Conservation (phyloP, 1,140 invertebrate genomes). For the Papilio machaon region DNA sequence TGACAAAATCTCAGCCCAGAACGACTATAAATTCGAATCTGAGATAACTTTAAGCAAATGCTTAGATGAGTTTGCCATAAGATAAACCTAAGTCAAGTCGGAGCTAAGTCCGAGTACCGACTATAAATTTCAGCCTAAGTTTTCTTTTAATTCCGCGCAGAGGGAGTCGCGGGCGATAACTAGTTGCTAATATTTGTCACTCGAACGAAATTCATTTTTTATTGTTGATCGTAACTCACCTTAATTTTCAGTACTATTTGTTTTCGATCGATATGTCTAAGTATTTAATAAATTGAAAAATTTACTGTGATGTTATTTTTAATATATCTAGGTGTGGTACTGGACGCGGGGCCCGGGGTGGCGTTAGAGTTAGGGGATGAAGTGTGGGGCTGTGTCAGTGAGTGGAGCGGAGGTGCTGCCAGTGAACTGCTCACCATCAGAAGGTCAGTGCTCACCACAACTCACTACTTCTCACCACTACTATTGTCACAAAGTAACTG, state of each 20-base stretch:
- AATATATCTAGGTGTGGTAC: conserved; percentile 58
- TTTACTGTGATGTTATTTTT: not conserved
- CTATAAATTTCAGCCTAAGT: no score
- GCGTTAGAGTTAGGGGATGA: conserved; percentile 69
- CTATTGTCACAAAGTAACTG: no score
- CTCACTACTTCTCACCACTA: not conserved
- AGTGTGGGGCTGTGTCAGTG: conserved; percentile 77
- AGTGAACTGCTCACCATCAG: conserved; percentile 68
- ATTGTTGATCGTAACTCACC: not conserved
- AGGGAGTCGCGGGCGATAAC: no score
- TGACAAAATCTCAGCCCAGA: no score
- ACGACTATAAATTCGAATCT: no score
- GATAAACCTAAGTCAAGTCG: no score
- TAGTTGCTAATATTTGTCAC: not conserved
- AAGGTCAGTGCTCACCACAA: conserved; percentile 48
- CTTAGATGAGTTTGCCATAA: no score
- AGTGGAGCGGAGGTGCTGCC: conserved; percentile 76
- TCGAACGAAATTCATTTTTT: not conserved
- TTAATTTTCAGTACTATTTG: not conserved
- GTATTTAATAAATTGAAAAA: no score
- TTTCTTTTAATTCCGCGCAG: no score
- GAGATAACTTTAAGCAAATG: no score
- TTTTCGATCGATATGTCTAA: not conserved
- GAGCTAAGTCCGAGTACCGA: no score
- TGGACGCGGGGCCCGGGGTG: conserved; percentile 67